Percentiles rank a stretch among this genome's conserved stretches.
Evolutionary conservation across 2,113 vertebrate genomes (phyloP).

Genomic region (Pionites leucogaster): DNA sequence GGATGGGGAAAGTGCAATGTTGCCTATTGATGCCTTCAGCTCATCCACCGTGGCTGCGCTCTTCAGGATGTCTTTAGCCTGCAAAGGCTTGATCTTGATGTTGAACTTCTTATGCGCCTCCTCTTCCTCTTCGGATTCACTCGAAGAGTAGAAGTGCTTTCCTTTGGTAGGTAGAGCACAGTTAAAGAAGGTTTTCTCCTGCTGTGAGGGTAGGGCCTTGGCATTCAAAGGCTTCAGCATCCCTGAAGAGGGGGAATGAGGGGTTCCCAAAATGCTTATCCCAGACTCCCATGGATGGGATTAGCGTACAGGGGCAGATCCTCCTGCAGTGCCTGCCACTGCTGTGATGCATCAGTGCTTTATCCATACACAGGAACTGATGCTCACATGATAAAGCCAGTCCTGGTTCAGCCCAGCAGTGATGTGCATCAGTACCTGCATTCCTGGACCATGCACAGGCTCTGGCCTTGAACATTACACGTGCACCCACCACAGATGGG

Average conservation of each 20-base stretch:
- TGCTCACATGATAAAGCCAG: accelerated
- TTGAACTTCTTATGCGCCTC: slow-evolving; percentile 94
- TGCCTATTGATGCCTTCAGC: slow-evolving; percentile 92
- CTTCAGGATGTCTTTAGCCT: slow-evolving; percentile 83
- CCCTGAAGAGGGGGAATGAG: accelerated
- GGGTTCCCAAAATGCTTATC: accelerated
- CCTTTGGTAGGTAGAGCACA: slow-evolving; percentile 84
- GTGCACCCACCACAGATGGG: accelerated
- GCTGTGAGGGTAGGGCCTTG: not conserved
- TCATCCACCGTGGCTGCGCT: slow-evolving; percentile 89
- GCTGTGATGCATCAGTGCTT: too few relatives aligned
- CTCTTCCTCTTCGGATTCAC: slow-evolving; percentile 95
- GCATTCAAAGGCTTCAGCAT: accelerated
- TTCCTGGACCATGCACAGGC: not conserved
- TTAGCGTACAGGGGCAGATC: accelerated
- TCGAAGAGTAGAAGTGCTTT: slow-evolving; percentile 96
- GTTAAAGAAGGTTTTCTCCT: slow-evolving; percentile 78
- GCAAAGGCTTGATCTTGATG: slow-evolving; percentile 94
- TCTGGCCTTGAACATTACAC: accelerated
- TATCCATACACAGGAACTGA: accelerated
- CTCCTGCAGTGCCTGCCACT: accelerated
- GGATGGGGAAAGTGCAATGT: slow-evolving; percentile 92
- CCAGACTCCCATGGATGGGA: not conserved
- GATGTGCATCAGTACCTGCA: accelerated
- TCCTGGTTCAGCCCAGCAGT: not conserved